Conservation (phyloP, 2,797 vertebrate species). For the Hapalemur alaotrensis region DNA sequence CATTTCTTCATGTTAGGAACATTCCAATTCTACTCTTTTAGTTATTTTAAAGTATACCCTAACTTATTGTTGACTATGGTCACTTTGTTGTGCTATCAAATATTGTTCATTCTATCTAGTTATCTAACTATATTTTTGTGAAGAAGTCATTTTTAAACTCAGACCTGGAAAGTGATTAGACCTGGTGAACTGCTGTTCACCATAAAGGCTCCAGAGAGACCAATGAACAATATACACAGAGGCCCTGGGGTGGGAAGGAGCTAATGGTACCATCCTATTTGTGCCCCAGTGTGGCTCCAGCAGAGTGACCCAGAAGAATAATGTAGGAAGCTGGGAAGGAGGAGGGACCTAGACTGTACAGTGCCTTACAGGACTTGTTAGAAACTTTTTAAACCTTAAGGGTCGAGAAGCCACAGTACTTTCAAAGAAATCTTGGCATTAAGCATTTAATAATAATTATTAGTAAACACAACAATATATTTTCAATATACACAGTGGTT, state of each 20-base stretch:
- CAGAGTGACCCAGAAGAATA: background rate
- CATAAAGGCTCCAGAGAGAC: background rate
- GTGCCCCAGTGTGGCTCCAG: too few species aligned
- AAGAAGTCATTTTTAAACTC: background rate
- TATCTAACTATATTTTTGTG: background rate
- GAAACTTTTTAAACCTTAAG: background rate
- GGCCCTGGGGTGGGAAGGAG: background rate
- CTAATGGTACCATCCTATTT: fast-evolving
- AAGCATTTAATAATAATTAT: background rate
- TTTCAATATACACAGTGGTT: background rate
- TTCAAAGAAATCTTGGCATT: background rate
- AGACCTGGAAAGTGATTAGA: background rate
- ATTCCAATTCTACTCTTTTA: background rate
- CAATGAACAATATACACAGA: background rate
- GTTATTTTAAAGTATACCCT: background rate
- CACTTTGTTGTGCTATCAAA: background rate
- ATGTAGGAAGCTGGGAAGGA: background rate
- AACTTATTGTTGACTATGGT: background rate
- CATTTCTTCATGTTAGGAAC: background rate
- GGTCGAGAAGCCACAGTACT: background rate
- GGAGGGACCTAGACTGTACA: background rate
- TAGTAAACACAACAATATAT: background rate
- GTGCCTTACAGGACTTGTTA: background rate
- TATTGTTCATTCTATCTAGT: background rate
- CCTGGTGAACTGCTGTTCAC: background rate